A percentile compares a stretch with the other conserved stretches of the same genome.
Evolutionary conservation across 1,140 invertebrate species (phyloP).

Genomic region (Drosophila mauritiana): DNA sequence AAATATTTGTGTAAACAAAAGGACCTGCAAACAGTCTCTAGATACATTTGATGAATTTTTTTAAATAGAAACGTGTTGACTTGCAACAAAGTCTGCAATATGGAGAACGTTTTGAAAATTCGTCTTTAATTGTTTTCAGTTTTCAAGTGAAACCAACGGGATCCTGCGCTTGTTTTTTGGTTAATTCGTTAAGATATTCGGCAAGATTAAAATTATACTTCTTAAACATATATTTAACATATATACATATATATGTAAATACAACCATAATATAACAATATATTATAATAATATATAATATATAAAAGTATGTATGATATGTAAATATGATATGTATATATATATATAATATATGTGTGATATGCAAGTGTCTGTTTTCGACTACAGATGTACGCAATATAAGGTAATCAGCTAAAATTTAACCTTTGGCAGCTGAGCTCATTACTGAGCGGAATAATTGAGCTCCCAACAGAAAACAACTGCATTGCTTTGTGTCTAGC

Average conservation of each 20-base stretch:
- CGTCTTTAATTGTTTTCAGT: neutral
- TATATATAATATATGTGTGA: no score
- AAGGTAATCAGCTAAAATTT: slow-evolving; percentile 29
- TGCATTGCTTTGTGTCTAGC: neutral
- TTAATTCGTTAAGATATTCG: no score
- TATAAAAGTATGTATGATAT: neutral
- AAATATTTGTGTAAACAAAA: neutral
- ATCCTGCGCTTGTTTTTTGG: no score
- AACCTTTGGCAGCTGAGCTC: slow-evolving; percentile 29
- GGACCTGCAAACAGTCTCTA: neutral
- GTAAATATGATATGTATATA: no score
- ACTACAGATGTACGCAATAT: slow-evolving; percentile 9
- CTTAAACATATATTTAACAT: neutral
- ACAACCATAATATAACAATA: no score
- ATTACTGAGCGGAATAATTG: neutral
- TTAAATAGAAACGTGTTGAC: no score
- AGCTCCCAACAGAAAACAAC: slow-evolving; percentile 23
- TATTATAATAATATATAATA: no score
- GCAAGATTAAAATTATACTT: neutral
- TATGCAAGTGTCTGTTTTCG: neutral
- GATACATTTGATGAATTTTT: neutral
- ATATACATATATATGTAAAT: slow-evolving; percentile 2
- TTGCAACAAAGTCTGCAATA: neutral
- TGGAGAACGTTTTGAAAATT: neutral
- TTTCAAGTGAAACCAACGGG: neutral